Evolutionary conservation across 2,888 invertebrate species (phyloP), one percentile per base, ranked within the genome.

Genomic region (Aproaerema taeniolella): DNA sequence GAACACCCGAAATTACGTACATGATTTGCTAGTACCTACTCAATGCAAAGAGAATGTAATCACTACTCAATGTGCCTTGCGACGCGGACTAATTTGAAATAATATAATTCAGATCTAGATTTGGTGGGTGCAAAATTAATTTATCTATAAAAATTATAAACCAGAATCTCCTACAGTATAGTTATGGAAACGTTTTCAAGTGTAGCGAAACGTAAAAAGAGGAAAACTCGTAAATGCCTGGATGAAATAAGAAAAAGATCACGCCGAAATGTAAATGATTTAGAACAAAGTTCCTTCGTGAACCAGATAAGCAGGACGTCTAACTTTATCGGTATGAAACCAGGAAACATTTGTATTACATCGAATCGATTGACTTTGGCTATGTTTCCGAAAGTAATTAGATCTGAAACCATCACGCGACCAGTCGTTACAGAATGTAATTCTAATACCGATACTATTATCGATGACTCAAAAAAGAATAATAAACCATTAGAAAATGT

Each of bases 401-500:
- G 59, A 48, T 82, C 85, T 9, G 71, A 80, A 62, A 83, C 80
- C 20, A 59, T 80, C 43, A 79, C 74, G 11, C 68, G 85, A 42
- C 55, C 69, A 16, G 29, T 54, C 13, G 47, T 70, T 35, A 47
- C 54, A 45, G 59, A 66, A 46, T 11, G n/a, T n/a, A n/a, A n/a
- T n/a, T n/a, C n/a, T n/a, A n/a, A n/a, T n/a, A n/a, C n/a, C n/a
- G n/a, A n/a, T n/a, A n/a, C n/a, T n/a, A n/a, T n/a, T n/a, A n/a
- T n/a, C n/a, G n/a, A n/a, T n/a, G n/a, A n/a, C n/a, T n/a, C n/a
- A n/a, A n/a, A n/a, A n/a, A n/a, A n/a, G n/a, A n/a, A n/a, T n/a
- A n/a, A n/a, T n/a, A n/a, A n/a, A n/a, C n/a, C n/a, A n/a, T n/a
- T n/a, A n/a, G n/a, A n/a, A n/a, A n/a, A n/a, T n/a, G n/a, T n/a